Evolutionary conservation across 1,140 invertebrate genomes (phyloP).

Genomic region (Harlomillsia oculata): DNA sequence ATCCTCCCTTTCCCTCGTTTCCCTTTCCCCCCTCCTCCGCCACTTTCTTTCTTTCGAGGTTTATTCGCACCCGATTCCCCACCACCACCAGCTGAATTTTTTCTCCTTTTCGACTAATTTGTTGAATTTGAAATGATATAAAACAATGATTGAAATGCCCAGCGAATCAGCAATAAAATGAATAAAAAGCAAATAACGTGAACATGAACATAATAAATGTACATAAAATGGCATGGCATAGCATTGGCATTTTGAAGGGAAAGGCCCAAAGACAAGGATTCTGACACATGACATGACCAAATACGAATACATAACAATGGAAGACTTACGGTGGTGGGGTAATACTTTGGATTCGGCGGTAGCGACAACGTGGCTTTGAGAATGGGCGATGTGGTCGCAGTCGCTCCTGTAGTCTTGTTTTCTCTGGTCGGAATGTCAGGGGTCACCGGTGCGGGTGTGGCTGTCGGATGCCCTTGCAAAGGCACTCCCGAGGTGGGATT

Average conservation of each 20-base stretch:
- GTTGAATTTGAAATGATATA: no score
- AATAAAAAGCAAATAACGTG: no score
- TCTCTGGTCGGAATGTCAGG: constrained; percentile 31
- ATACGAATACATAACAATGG: constrained; percentile 34
- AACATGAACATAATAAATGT: no score
- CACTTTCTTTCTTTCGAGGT: neutral
- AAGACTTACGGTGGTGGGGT: constrained; percentile 14
- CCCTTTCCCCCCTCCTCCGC: neutral
- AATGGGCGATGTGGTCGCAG: constrained; percentile 61
- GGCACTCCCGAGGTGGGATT: constrained; percentile 36
- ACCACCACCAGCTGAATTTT: no score
- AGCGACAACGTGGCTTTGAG: constrained; percentile 65
- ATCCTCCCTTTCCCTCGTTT: no score
- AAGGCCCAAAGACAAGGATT: no score
- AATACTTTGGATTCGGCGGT: constrained; percentile 48
- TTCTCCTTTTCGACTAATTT: no score
- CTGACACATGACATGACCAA: no score
- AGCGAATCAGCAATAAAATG: no score
- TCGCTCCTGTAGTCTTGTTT: constrained; percentile 27
- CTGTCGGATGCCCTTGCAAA: constrained; percentile 41
- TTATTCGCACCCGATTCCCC: neutral
- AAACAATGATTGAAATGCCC: no score
- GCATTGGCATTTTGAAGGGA: no score
- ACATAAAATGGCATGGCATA: no score
- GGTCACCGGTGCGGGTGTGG: constrained; percentile 30